A percentile compares a stretch with the other conserved stretches of the same genome.
These are phyloP conservation scores for Neomicropteryx cornuta DNA, from an alignment of 1,140 invertebrate genomes.

Conservation along the genomic window DNA sequence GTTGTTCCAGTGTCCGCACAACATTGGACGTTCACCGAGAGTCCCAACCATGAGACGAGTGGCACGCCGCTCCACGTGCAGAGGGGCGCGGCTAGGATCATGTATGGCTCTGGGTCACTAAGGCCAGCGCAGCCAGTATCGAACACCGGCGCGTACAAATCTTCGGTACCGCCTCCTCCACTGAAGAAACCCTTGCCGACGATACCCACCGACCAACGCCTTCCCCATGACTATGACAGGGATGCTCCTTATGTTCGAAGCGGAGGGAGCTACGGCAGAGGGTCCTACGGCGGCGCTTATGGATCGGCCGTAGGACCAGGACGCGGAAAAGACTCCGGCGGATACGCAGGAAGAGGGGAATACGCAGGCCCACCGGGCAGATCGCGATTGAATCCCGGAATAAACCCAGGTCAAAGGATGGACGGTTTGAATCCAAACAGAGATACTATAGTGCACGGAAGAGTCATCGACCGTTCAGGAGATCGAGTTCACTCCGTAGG, in stretches of 20 bases:
- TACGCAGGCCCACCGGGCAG: constrained; percentile 8
- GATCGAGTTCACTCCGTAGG: constrained; percentile 7
- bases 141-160: no score
- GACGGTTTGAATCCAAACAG: constrained; percentile 12
- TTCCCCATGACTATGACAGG: background rate
- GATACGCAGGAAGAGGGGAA: constrained; percentile 10
- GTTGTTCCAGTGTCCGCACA: no score
- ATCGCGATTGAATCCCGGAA: constrained; percentile 10
- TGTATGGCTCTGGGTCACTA: constrained; percentile 44
- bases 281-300: constrained; percentile 13
- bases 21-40: no score
- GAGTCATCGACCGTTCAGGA: constrained; percentile 8
- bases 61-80: constrained; percentile 25
- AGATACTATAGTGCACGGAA: constrained; percentile 11
- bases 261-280: constrained; percentile 11
- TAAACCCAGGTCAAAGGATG: constrained; percentile 16
- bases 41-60: no score
- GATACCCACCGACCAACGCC: background rate
- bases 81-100: constrained; percentile 42
- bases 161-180: constrained; percentile 1
- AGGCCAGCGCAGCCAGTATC: constrained; percentile 14
- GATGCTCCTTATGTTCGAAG: constrained; percentile 5
- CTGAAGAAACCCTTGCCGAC: background rate
- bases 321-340: constrained; percentile 4
- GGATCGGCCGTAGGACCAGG: constrained; percentile 10